These are phyloP conservation scores for Bradysia coprophila DNA, from an alignment of 1,140 invertebrate genomes.

Conservation along the genomic window DNA sequence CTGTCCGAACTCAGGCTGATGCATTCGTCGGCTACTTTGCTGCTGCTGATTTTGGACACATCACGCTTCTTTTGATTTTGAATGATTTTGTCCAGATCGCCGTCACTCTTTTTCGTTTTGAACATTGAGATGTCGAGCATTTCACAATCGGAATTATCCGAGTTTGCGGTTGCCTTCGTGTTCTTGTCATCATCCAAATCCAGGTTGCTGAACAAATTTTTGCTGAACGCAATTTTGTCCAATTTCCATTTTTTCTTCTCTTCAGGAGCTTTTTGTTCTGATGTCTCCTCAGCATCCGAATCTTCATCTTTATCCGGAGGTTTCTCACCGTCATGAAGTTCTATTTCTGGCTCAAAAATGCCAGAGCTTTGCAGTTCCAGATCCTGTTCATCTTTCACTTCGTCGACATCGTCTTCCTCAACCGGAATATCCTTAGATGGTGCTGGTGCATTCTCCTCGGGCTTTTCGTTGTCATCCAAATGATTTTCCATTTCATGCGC, in stretches of 20 bases:
- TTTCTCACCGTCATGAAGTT: neutral
- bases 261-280: neutral
- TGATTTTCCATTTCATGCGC: too few relatives aligned
- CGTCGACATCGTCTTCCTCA: neutral
- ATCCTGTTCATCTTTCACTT: neutral
- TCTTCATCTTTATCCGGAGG: neutral
- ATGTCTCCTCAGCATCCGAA: neutral
- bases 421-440: neutral
- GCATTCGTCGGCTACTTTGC: constrained; percentile 6
- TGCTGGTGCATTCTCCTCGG: too few relatives aligned
- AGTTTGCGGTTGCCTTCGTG: neutral
- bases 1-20: constrained; percentile 20
- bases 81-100: neutral
- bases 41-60: constrained; percentile 3
- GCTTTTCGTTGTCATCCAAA: too few relatives aligned
- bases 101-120: constrained; percentile 5
- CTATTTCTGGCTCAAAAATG: neutral
- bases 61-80: neutral
- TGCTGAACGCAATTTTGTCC: neutral
- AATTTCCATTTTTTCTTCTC: neutral
- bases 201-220: neutral
- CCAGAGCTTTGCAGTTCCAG: neutral
- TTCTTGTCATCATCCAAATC: too few relatives aligned
- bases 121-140: constrained; percentile 5
- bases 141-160: neutral